Base-by-base conservation (phyloP, 1,140 invertebrate species). In the Drosophila baimaii region DNA sequence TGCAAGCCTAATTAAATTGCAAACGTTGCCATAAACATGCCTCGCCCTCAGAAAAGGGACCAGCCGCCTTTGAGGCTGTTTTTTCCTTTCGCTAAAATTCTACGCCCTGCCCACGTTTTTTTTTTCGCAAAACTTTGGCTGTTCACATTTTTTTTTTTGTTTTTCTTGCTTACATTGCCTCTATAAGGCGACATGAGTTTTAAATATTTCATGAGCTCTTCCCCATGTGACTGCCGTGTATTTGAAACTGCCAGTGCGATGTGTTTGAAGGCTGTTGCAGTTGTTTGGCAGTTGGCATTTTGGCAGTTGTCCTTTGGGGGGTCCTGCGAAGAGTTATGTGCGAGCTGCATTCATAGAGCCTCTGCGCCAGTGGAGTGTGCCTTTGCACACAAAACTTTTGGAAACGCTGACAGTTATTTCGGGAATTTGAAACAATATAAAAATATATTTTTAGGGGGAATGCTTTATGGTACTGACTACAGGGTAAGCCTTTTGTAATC, bases 241-340 rank as follows among this genome's bases (percentile, higher is more conserved):
- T 31, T 51, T 19, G 27, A 27, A 51, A 51, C 25, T 19, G 27
- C n/a, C 27, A 19, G n/a, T 46, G 46, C n/a, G n/a, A n/a, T 33
- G 29, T 52, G 19, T 52, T 52, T 52, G 51, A 52, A 52, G 51
- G 51, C 51, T 52, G 51, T 35, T 52, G 51, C 31, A 52, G 51
- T 52, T 52, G 29, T 52, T 52, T 33, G 51, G 51, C 51, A 52
- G 51, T 35, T 52, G 51, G 29, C 51, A 52, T 52, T 52, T 52
- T 35, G 51, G 51, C 51, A 52, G 51, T 52, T 52, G 51, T 52
- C 51, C 51, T 52, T 52, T 52, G 19, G 19, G 47, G 51, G 31
- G 49, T n/a, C 51, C 51, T 52, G 19, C 19, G 13, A 7, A 35
- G 51, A 52, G 51, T 52, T 52, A 52, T 52, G 51, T 23, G 31